Conservation (phyloP, 2,113 vertebrate species). For the Sylvietta virens region DNA sequence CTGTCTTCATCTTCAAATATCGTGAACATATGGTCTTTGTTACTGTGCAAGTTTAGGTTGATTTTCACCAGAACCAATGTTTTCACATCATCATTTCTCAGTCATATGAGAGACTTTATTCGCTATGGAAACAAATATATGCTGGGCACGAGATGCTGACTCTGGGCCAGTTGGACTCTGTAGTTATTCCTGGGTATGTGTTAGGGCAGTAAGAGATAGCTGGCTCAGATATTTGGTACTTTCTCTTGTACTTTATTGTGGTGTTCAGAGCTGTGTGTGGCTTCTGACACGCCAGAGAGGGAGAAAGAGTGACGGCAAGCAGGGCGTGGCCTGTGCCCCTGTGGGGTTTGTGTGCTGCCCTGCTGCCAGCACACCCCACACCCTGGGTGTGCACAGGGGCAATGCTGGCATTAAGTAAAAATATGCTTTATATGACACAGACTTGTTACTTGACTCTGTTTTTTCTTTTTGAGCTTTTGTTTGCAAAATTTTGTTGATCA, state of each 20-base stretch:
- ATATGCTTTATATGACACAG: not conserved
- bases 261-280: not conserved
- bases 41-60: conserved; percentile 54
- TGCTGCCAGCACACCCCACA: not conserved
- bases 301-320: not conserved
- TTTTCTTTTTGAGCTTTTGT: not conserved
- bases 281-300: not conserved
- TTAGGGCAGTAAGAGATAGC: conserved; percentile 53
- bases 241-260: not conserved
- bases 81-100: conserved; percentile 61
- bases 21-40: conserved; percentile 41
- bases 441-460: not conserved
- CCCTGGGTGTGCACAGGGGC: fast-evolving
- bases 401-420: not conserved
- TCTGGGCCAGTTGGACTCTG: conserved; percentile 59
- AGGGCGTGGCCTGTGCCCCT: not conserved
- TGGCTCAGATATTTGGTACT: conserved; percentile 8
- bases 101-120: conserved; percentile 59
- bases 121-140: conserved; percentile 62
- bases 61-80: conserved; percentile 62
- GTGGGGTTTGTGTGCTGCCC: not conserved
- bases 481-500: not conserved
- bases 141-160: conserved; percentile 55
- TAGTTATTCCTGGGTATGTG: conserved; percentile 45
- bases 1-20: conserved; percentile 26